phyloP scores from a whole-genome alignment of 2,888 invertebrate species.

The Rotaria magnacalcarata region DNA sequence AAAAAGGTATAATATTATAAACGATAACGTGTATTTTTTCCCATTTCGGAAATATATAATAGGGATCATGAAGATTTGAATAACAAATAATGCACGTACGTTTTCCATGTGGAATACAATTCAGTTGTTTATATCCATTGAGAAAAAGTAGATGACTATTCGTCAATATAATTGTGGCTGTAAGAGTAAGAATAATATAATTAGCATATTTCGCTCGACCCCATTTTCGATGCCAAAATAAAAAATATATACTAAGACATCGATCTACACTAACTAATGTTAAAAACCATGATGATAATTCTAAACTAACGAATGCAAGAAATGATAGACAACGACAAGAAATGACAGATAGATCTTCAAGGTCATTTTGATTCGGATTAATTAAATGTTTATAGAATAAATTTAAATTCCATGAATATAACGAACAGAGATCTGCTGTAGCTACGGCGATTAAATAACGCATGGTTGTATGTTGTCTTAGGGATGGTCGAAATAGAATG shows the following conservation, averaged over 20 bases:
- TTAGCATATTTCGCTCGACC: conserved; percentile 31
- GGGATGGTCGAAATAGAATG: conserved; percentile 22
- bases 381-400: conserved; percentile 43
- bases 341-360: conserved; percentile 43
- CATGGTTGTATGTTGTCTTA: conserved; percentile 41
- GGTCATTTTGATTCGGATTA: conserved; percentile 41
- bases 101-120: not conserved
- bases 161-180: not conserved
- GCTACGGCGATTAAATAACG: conserved; percentile 35
- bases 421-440: conserved; percentile 32
- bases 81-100: conserved; percentile 40
- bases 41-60: conserved; percentile 46
- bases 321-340: conserved; percentile 42
- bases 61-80: conserved; percentile 7
- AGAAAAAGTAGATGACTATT: conserved; percentile 41
- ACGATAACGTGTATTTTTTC: conserved; percentile 43
- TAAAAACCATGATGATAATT: conserved; percentile 44
- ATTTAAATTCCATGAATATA: conserved; percentile 46
- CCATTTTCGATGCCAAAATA: conserved; percentile 40
- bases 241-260: conserved; percentile 36
- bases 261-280: conserved; percentile 44
- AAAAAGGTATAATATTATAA: conserved; percentile 44
- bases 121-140: conserved; percentile 29
- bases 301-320: conserved; percentile 40
- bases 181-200: conserved; percentile 31